Conservation (phyloP, 2,888 invertebrate species). For the Mythimna pallens region DNA sequence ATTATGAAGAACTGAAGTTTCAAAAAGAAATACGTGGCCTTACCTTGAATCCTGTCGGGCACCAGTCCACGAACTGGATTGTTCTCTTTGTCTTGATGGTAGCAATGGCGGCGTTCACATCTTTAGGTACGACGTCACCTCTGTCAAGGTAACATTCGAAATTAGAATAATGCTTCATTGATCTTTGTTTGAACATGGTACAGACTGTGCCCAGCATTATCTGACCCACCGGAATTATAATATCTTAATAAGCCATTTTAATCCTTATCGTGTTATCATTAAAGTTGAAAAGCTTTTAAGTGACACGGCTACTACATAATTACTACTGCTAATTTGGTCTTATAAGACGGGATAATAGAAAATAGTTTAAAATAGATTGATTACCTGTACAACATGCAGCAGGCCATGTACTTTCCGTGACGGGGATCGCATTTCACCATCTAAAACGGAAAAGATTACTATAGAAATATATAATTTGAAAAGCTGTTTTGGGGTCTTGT, state of each 20-base stretch:
- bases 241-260: no score
- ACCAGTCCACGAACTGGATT: slow-evolving; percentile 97
- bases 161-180: neutral
- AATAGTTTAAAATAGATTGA: neutral
- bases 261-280: no score
- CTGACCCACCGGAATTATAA: no score
- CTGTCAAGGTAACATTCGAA: slow-evolving; percentile 81
- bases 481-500: no score
- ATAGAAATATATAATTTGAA: no score
- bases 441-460: slow-evolving; percentile 54
- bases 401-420: slow-evolving; percentile 98
- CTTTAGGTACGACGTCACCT: slow-evolving; percentile 98
- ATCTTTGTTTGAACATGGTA: no score
- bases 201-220: no score
- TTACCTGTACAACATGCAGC: slow-evolving; percentile 96
- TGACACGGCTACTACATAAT: no score
- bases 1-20: neutral
- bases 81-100: slow-evolving; percentile 98
- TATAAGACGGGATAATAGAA: neutral
- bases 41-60: slow-evolving; percentile 94
- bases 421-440: slow-evolving; percentile 98
- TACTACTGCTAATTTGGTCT: no score
- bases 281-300: no score
- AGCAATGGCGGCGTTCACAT: slow-evolving; percentile 97
- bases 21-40: neutral